Evolutionary conservation across 1,140 invertebrate genomes (phyloP), one percentile per base, ranked within the genome.

Genomic region (Pteromalus puparum): DNA sequence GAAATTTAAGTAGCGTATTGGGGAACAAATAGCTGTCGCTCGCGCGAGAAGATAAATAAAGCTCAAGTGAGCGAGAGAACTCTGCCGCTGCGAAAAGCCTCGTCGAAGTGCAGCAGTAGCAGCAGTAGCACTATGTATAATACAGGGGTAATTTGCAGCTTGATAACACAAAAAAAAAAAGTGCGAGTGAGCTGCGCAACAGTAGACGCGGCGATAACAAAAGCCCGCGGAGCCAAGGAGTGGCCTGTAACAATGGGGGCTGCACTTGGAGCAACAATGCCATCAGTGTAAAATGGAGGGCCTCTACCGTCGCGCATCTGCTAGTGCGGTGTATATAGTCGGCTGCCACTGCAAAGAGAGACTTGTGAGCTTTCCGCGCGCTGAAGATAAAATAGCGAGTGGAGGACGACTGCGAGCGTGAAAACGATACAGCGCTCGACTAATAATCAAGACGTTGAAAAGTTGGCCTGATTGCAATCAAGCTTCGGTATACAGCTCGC

Each of bases 191-290:
- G 72, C 30, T 10, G 72, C 72, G 21, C 34, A 12, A 28, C 28
- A 48, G 70, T 61, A n/a, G 3, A 53, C 12, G 91, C 90, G 82
- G 88, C 84, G 87, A 21, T 21, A 86, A 91, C 90, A 89, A 90
- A 91, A 89, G 89, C 88, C 86, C 88, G n/a, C n/a, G 87, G 88
- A 89, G 89, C 28, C 34, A 18, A 72, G 38, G 67, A 68, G 18
- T 13, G 48, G 28, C 46, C 88, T 86, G 87, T 87, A 89, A 91
- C 90, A 91, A 91, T 91, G 88, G 89, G 87, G 90, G 89, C 89
- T 90, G 91, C 90, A 92, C 91, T 92, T 91, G 90, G 88, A 61
- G 90, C 91, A 92, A 93, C 91, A 93, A 93, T 92, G 89, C 90
- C 42, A 28, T 24, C 88, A 89, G 88, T 88, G 87, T 89, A 93